phyloP scores from a whole-genome alignment of 2,113 vertebrate species.

The Oncorhynchus gorbuscha region DNA sequence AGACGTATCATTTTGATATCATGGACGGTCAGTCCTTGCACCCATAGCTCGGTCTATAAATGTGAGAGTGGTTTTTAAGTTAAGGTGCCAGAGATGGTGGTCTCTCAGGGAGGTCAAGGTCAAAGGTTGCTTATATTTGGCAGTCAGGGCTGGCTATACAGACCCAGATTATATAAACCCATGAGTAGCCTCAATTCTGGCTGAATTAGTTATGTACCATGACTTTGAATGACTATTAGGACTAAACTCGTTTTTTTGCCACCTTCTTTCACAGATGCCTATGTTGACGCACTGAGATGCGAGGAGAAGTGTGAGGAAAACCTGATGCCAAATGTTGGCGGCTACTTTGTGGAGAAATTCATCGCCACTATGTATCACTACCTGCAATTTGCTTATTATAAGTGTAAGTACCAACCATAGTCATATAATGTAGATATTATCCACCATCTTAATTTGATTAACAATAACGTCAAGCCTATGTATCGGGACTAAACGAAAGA shows the following conservation, averaged over 20 bases:
- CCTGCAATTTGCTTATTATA: slow-evolving; percentile 89
- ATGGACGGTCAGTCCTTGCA: no score
- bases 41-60: no score
- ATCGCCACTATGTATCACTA: slow-evolving; percentile 89
- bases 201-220: no score
- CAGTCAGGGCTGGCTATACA: no score
- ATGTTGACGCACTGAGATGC: slow-evolving; percentile 77
- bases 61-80: no score
- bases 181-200: no score
- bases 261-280: slow-evolving; percentile 70
- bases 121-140: no score
- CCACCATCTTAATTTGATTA: neutral
- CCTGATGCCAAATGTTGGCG: slow-evolving; percentile 82
- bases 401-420: slow-evolving; percentile 72
- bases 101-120: no score
- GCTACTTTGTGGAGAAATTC: slow-evolving; percentile 86
- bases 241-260: neutral
- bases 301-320: slow-evolving; percentile 81
- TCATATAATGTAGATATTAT: neutral
- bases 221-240: no score
- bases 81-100: no score
- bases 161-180: no score
- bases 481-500: neutral
- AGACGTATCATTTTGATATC: no score
- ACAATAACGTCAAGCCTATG: neutral